Conservation (phyloP, 1,140 invertebrate genomes). For the Drosophila pseudoobscura region DNA sequence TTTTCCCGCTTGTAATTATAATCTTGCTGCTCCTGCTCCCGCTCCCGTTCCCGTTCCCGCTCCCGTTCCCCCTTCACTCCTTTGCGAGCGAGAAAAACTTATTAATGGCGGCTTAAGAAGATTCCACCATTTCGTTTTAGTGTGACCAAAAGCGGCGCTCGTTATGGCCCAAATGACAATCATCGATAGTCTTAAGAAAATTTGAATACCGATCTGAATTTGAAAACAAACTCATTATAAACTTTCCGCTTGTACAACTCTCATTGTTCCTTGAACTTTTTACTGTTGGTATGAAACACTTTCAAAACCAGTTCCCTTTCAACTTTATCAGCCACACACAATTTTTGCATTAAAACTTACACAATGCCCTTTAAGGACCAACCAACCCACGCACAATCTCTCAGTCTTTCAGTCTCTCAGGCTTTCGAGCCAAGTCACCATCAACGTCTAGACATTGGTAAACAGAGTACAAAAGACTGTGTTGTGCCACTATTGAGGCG, state of each 20-base stretch:
- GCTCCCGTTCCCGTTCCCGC: no score
- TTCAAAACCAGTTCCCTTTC: conserved; percentile 10
- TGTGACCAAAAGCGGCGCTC: not conserved
- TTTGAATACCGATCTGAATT: not conserved
- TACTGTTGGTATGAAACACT: conserved; percentile 3
- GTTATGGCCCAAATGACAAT: not conserved
- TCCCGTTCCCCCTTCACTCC: not conserved
- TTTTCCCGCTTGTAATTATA: conserved; percentile 26
- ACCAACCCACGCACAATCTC: conserved; percentile 20
- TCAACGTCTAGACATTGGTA: conserved; percentile 73
- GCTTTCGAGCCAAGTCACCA: conserved; percentile 59
- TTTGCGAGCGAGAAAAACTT: conserved; percentile 23
- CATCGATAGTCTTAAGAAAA: not conserved
- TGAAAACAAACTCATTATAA: conserved; percentile 7
- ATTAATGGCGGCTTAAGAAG: not conserved
- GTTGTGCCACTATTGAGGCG: conserved; percentile 30
- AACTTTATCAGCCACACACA: conserved; percentile 1
- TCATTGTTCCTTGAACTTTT: conserved; percentile 8
- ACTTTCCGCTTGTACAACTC: not conserved
- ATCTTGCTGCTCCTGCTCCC: conserved; percentile 7
- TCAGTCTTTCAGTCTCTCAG: not conserved
- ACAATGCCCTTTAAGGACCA: conserved; percentile 38
- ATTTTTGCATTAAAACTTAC: conserved; percentile 46
- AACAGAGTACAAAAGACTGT: conserved; percentile 68
- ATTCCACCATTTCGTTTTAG: not conserved